Percentiles rank a stretch among this genome's conserved stretches.
These are phyloP conservation scores for Pyrochroa serraticornis DNA, from an alignment of 2,888 invertebrate genomes.

Conservation along the genomic window DNA sequence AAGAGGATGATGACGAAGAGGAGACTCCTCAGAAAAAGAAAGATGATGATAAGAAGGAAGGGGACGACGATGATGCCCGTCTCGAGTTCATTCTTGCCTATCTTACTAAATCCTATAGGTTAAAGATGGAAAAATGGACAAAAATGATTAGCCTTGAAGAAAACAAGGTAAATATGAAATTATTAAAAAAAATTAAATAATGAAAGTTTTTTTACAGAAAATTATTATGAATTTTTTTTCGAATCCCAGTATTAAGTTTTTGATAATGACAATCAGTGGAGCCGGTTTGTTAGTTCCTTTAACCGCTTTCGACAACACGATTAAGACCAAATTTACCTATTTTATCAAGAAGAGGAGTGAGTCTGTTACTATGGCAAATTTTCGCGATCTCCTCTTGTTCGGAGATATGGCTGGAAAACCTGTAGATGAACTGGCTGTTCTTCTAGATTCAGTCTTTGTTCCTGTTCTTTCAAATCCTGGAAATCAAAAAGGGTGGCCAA, in stretches of 20 bases:
- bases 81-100: constrained; percentile 81
- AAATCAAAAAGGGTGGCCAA: constrained; percentile 77
- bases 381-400: constrained; percentile 62
- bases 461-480: constrained; percentile 73
- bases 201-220: constrained; percentile 57
- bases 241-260: constrained; percentile 56
- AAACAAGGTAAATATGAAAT: constrained; percentile 63
- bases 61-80: constrained; percentile 69
- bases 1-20: constrained; percentile 24
- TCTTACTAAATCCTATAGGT: constrained; percentile 72
- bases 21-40: constrained; percentile 50
- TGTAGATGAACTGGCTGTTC: constrained; percentile 70
- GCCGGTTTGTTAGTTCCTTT: constrained; percentile 71
- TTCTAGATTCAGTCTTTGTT: constrained; percentile 75
- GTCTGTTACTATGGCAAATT: constrained; percentile 68
- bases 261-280: constrained; percentile 68
- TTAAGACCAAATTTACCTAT: constrained; percentile 74
- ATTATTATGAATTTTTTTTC: constrained; percentile 62
- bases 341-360: constrained; percentile 73
- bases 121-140: constrained; percentile 87
- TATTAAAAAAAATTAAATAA: background rate
- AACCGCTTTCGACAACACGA: constrained; percentile 65
- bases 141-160: constrained; percentile 80
- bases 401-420: constrained; percentile 77
- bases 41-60: constrained; percentile 45